phyloP scores from a whole-genome alignment of 2,113 vertebrate species.

The Clinocottus analis region DNA sequence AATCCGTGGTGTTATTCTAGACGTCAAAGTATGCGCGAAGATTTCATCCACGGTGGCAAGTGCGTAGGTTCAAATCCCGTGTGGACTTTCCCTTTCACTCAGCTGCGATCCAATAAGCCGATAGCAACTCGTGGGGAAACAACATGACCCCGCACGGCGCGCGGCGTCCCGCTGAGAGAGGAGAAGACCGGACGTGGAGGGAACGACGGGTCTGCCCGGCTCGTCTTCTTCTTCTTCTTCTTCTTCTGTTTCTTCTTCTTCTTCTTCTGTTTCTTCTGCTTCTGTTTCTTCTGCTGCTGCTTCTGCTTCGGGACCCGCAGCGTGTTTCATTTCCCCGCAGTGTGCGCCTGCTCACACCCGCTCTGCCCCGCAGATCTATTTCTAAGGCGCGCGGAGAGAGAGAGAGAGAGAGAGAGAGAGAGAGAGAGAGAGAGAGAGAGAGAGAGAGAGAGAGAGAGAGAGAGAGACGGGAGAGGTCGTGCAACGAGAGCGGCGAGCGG shows the following conservation, averaged over 20 bases:
- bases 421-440: too few species aligned
- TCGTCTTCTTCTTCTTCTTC: constrained; percentile 57
- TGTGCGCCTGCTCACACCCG: constrained; percentile 33
- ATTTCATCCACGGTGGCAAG: constrained; percentile 51
- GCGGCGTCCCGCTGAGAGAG: constrained; percentile 51
- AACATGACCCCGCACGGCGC: constrained; percentile 64
- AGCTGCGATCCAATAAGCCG: constrained; percentile 66
- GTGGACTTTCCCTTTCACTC: constrained; percentile 74
- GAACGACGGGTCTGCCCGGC: constrained; percentile 36
- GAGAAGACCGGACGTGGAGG: constrained; percentile 9
- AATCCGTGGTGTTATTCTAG: constrained; percentile 25
- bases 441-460: too few species aligned
- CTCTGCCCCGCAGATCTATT: constrained; percentile 52
- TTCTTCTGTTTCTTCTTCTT: too few species aligned
- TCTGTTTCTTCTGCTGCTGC: too few species aligned
- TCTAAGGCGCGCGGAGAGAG: constrained; percentile 44
- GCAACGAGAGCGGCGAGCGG: constrained; percentile 61
- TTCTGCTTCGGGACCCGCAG: constrained; percentile 61
- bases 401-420: too few species aligned
- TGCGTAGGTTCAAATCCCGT: constrained; percentile 62
- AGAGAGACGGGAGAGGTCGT: constrained; percentile 14
- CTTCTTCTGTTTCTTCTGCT: too few species aligned
- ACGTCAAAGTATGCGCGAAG: constrained; percentile 13
- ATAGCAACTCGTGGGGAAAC: constrained; percentile 32
- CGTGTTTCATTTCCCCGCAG: constrained; percentile 71